A percentile compares a stretch with the other conserved stretches of the same genome.
Evolutionary conservation across 1,140 invertebrate genomes (phyloP).

Genomic region (Neodiprion virginianus): DNA sequence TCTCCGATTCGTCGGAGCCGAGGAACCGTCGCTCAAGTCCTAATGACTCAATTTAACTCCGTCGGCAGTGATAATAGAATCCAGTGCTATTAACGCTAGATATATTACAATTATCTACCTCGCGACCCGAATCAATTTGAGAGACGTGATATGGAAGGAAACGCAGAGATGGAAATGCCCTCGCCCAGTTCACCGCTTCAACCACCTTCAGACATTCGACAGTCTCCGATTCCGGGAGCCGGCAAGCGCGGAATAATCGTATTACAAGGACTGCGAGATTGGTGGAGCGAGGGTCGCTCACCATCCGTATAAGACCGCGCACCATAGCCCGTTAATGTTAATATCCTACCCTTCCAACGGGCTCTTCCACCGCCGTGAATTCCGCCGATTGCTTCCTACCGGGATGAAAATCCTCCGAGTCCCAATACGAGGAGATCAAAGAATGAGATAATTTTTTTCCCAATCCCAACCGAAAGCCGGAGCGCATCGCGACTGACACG

Average conservation of each 20-base stretch:
- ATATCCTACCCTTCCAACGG: not conserved
- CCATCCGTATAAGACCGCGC: not conserved
- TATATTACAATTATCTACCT: slow-evolving; percentile 8
- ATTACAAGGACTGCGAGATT: not conserved
- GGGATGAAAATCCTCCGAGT: not conserved
- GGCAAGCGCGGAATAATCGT: slow-evolving; percentile 1
- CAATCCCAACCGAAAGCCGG: not conserved
- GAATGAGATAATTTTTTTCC: not conserved
- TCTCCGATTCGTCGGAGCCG: too few species aligned
- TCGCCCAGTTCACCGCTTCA: not conserved
- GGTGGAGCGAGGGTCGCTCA: not conserved
- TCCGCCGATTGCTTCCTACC: not conserved
- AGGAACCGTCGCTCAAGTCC: not conserved
- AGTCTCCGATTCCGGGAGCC: not conserved
- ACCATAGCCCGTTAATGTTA: not conserved
- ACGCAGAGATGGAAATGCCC: not conserved
- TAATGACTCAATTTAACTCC: not conserved
- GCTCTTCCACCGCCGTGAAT: not conserved
- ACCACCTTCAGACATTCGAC: slow-evolving; percentile 7
- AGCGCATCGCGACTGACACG: not conserved
- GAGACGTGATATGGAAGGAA: slow-evolving; percentile 3
- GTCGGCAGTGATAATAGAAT: not conserved
- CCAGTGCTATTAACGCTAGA: not conserved
- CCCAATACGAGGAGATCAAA: not conserved
- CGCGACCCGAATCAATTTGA: not conserved